Evolutionary conservation across 2,113 vertebrate genomes (phyloP), one percentile per base, ranked within the genome.

Genomic region (Nansenia antarctica): DNA sequence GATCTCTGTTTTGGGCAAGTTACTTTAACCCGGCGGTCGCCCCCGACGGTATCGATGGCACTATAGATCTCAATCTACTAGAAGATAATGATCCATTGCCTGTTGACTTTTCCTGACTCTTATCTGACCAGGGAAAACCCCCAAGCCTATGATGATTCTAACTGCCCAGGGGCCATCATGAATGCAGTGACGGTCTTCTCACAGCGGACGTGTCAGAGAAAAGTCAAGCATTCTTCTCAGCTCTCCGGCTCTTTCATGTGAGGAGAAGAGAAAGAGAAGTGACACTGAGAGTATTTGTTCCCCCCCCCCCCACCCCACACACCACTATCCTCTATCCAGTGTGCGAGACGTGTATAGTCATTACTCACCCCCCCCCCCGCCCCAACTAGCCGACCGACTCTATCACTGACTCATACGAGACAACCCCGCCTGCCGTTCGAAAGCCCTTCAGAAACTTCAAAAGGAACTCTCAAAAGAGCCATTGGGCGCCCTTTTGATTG

Each of bases 331-430:
- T 32, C 31, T 24, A 55, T 70, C 82, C 82, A 66, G 73, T 59
- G 82, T 76, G 80, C 84, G 52, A 77, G 80, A 47, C 73, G 76
- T 47, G 78, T 66, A 85, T 63, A 55, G 64, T 54, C 72, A 78
- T 88, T 78, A 57, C 29, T 54, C 34, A 12, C 42, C 20, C 67
- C 32, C 49, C 9, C 42, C 12, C 60, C 34, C 31, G 37, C 35
- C n/a, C n/a, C n/a, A n/a, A n/a, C n/a, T n/a, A 63, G 26, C 34
- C 63, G 66, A 0, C 39, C 75, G 71, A 76, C 79, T 86, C 84
- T 77, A 85, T 87, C 69, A 75, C 49, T 57, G 76, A 82, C 81
- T 81, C 55, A 30, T 63, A 26, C 61, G 75, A 45, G 84, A 75
- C 77, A 71, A 67, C 14, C n/a, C n/a, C 55, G 52, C 22, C 55